Percentiles rank a stretch among this genome's conserved stretches.
Conservation (phyloP, 1,140 invertebrate species). For the Maniola jurtina region DNA sequence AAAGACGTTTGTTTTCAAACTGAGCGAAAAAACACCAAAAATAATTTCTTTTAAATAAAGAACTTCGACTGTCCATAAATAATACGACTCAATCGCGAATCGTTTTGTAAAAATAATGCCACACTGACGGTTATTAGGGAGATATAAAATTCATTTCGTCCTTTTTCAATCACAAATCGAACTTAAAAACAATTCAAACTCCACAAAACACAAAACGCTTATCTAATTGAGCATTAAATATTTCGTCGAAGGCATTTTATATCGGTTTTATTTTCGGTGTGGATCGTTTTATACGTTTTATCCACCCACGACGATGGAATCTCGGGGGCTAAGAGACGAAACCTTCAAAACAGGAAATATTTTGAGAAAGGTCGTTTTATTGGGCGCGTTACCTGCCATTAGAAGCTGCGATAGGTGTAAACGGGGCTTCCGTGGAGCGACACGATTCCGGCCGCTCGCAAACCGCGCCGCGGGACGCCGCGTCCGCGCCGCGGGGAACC, state of each 20-base stretch:
- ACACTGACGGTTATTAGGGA: constrained; percentile 32
- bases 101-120: constrained; percentile 47
- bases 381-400: constrained; percentile 74
- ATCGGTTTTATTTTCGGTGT: constrained; percentile 69
- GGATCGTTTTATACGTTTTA: constrained; percentile 69
- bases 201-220: constrained; percentile 72
- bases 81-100: constrained; percentile 46
- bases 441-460: constrained; percentile 56
- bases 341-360: constrained; percentile 75
- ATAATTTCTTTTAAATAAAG: constrained; percentile 58
- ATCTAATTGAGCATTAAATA: constrained; percentile 78
- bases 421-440: constrained; percentile 67
- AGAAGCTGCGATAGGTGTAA: constrained; percentile 74
- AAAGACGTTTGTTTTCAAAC: constrained; percentile 76
- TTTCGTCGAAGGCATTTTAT: constrained; percentile 74
- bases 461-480: constrained; percentile 59
- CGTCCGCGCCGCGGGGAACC: constrained; percentile 51
- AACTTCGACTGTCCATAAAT: constrained; percentile 46
- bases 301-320: constrained; percentile 69
- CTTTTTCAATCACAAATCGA: constrained; percentile 62
- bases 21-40: constrained; percentile 59
- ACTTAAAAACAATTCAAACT: constrained; percentile 70
- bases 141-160: constrained; percentile 44
- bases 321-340: constrained; percentile 55
- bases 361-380: constrained; percentile 71